phyloP scores from a whole-genome alignment of 2,113 vertebrate species.

The Nothobranchius furzeri region DNA sequence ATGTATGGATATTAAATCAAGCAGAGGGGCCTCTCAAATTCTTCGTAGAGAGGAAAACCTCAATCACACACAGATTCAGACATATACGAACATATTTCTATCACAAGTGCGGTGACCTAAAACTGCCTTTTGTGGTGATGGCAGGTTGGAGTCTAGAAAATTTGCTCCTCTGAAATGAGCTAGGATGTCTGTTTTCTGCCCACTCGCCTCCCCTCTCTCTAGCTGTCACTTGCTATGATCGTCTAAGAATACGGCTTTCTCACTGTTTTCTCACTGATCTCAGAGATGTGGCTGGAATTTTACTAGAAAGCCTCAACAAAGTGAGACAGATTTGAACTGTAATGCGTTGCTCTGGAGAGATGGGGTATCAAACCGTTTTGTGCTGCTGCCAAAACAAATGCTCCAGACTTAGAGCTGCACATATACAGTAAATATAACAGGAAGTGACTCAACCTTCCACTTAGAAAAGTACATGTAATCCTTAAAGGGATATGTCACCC shows the following conservation, averaged over 20 bases:
- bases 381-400: conserved; percentile 31
- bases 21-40: conserved; percentile 44
- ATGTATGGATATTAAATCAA: conserved; percentile 58
- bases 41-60: conserved; percentile 23
- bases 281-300: conserved; percentile 38
- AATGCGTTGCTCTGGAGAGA: conserved; percentile 29
- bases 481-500: not conserved
- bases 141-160: conserved; percentile 48
- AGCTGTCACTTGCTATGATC: conserved; percentile 47
- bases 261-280: conserved; percentile 65
- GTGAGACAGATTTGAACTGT: conserved; percentile 31
- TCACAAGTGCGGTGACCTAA: conserved; percentile 37
- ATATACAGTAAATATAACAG: conserved; percentile 14
- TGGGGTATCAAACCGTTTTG: conserved; percentile 11
- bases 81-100: conserved; percentile 28
- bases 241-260: conserved; percentile 42
- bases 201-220: conserved; percentile 6
- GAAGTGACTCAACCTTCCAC: conserved; percentile 1
- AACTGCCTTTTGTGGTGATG: conserved; percentile 24
- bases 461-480: conserved; percentile 5
- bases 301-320: conserved; percentile 29
- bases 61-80: conserved; percentile 31
- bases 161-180: conserved; percentile 31
- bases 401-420: conserved; percentile 19
- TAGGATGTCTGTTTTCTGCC: conserved; percentile 46